Percentiles rank a stretch among this genome's conserved stretches.
Conservation (phyloP, 2,113 vertebrate species). For the Nesoenas mayeri region DNA sequence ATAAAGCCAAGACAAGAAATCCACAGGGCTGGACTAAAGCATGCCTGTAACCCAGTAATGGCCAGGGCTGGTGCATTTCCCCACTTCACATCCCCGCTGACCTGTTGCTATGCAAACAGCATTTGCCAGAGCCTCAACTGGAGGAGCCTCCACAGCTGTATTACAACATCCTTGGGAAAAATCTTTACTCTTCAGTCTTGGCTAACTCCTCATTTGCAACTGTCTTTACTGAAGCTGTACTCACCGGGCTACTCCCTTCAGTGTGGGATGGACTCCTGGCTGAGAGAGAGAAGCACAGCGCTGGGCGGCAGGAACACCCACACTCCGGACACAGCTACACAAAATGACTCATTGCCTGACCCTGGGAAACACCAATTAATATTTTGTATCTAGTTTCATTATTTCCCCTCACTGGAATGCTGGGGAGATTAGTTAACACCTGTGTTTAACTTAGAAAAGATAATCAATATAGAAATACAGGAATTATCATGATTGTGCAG, state of each 20-base stretch:
- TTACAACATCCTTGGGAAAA: background rate
- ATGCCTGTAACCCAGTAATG: accelerated
- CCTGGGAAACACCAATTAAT: background rate
- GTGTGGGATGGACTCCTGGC: background rate
- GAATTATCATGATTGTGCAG: accelerated
- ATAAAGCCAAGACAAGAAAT: background rate
- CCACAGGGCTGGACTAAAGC: background rate
- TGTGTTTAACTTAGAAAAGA: background rate
- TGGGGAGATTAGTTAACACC: background rate
- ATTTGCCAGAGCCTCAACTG: background rate
- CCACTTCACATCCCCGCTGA: accelerated
- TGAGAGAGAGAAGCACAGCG: background rate
- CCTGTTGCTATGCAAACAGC: background rate
- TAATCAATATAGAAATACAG: background rate
- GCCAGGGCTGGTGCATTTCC: background rate
- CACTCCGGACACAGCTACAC: background rate
- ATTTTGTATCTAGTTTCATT: background rate
- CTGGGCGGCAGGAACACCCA: background rate
- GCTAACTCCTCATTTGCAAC: background rate
- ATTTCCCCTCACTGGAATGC: background rate
- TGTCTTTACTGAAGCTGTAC: background rate
- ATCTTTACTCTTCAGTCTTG: background rate
- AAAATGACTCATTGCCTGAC: background rate
- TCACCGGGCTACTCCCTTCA: background rate
- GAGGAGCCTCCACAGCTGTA: background rate